Conservation (phyloP, 2,113 vertebrate species). For the Ophiodon elongatus region DNA sequence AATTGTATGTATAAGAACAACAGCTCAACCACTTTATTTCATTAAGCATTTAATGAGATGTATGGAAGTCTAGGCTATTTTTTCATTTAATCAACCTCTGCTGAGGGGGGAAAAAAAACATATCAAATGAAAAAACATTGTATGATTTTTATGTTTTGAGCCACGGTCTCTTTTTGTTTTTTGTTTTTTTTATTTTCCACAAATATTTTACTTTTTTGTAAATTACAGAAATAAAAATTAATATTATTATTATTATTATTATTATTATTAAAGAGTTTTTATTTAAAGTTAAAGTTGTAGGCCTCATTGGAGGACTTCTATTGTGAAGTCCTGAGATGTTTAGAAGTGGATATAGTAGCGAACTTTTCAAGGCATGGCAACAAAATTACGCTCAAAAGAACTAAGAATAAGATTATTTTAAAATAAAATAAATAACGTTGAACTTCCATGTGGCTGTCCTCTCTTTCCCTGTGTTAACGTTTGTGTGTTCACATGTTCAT, state of each 20-base stretch:
- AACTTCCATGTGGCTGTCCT: conserved; percentile 79
- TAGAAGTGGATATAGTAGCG: conserved; percentile 84
- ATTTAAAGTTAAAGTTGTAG: conserved; percentile 91
- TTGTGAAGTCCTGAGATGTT: conserved; percentile 87
- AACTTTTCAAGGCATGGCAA: conserved; percentile 92
- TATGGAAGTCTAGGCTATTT: conserved; percentile 52
- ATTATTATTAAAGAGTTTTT: conserved; percentile 90
- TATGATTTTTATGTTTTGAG: conserved; percentile 71
- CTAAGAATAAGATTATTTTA: conserved; percentile 95
- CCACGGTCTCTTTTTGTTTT: conserved; percentile 79
- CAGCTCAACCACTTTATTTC: conserved; percentile 42
- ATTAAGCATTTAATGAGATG: conserved; percentile 54
- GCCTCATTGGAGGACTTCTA: conserved; percentile 84
- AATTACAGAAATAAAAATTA: conserved; percentile 88
- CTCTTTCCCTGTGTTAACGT: conserved; percentile 79
- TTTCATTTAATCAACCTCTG: conserved; percentile 59
- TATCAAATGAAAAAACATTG: conserved; percentile 66
- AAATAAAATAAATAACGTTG: conserved; percentile 89
- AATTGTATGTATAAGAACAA: conserved; percentile 56
- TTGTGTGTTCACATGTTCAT: conserved; percentile 67
- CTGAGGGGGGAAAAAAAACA: conserved; percentile 73
- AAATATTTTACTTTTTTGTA: conserved; percentile 87
- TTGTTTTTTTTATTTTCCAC: conserved; percentile 29
- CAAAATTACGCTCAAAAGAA: conserved; percentile 88
- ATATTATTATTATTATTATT: conserved; percentile 89